These are phyloP conservation scores for Capreolus pygargus DNA, from an alignment of 2,113 vertebrate genomes.

Conservation along the genomic window DNA sequence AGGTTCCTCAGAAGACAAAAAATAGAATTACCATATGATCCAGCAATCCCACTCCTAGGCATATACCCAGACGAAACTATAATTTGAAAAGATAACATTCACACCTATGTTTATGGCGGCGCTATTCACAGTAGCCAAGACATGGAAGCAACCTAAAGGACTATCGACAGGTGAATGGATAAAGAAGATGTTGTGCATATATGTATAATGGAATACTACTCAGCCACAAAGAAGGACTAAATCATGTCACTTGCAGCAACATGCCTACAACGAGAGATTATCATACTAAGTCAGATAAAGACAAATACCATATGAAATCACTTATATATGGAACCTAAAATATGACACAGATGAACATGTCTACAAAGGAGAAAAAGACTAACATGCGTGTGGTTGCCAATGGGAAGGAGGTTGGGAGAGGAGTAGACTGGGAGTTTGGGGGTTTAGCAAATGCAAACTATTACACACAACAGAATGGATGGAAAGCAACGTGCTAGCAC, in stretches of 20 bases:
- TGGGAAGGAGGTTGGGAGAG: not conserved
- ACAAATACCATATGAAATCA: not conserved
- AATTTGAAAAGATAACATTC: not conserved
- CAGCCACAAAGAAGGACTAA: not conserved
- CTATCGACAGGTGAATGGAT: accelerated
- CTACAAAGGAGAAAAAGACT: not conserved
- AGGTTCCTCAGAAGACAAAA: not conserved
- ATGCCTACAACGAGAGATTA: not conserved
- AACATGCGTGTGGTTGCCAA: not conserved
- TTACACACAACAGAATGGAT: not conserved
- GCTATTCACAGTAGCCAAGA: not conserved
- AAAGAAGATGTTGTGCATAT: not conserved
- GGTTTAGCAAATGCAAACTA: not conserved
- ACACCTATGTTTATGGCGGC: not conserved
- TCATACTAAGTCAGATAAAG: not conserved
- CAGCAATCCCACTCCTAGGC: not conserved
- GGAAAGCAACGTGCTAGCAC: not conserved
- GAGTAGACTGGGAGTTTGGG: not conserved
- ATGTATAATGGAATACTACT: not conserved
- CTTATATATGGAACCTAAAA: not conserved
- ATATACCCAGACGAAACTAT: not conserved
- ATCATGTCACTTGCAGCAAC: not conserved
- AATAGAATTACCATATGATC: not conserved
- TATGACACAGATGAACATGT: not conserved
- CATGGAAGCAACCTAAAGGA: not conserved